Base-by-base conservation (phyloP, 2,797 vertebrate genomes). In the Otolemur crassicaudatus region DNA sequence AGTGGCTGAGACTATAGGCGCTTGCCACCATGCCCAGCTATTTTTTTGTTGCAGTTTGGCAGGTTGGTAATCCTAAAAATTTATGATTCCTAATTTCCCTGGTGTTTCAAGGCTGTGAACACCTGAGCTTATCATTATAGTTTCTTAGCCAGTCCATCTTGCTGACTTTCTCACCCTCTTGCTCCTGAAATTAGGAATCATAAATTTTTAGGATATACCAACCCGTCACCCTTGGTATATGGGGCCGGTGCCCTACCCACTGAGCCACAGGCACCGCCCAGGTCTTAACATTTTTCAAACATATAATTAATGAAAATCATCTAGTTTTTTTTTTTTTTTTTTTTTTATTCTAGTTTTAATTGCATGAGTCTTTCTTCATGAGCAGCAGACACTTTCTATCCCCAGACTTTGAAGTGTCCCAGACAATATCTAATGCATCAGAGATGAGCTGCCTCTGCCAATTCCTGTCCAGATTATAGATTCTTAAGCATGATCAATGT, bases 241-340 rank as follows among this genome's bases (percentile, higher is more conserved):
- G 49, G 49, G 49, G 49, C 49, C 4, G 1, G 49, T 3, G 4
- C 49, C 49, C 49, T 53, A 53, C 49, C 49, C 49, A 53, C 49
- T 53, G 49, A 53, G 14, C 49, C 49, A 53, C 49, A 53, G 49
- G 49, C 49, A 14, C 49, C 4, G 14, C 49, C 49, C 49, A 53
- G 14, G 49, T 53, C 49, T 53, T 53, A 53, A 53, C 49, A 53
- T 73, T 96, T 97, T 96, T 65, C 81, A 90, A 97, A 95, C 80
- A 96, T 37, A 61, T 17, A 91, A 60, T 86, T 17, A 91, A 60
- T 84, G 96, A 95, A 94, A 70, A 92, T 13, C 27, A 77, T 7
- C 8, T 70, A 75, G 23, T 69, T 92, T 73, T 97, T n/a, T n/a
- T n/a, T n/a, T n/a, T n/a, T n/a, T n/a, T n/a, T n/a, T n/a, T n/a